Percentiles rank a stretch among this genome's conserved stretches.
These are phyloP conservation scores for Aythya baeri DNA, from an alignment of 2,113 vertebrate genomes.

Conservation along the genomic window DNA sequence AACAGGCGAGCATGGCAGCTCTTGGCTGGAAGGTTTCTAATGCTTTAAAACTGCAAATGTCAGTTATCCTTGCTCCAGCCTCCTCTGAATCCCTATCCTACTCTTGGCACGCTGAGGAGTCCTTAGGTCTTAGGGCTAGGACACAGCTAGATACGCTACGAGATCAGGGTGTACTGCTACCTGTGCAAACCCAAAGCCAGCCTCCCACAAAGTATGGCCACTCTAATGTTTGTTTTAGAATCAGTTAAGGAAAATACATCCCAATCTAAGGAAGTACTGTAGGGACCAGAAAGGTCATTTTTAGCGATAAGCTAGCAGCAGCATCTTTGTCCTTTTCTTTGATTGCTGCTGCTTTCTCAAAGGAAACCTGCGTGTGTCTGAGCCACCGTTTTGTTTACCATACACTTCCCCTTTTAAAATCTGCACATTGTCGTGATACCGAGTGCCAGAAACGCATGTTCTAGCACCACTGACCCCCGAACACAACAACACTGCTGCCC, in stretches of 20 bases:
- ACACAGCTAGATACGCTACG: background rate
- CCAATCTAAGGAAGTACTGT: background rate
- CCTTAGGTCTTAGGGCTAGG: too few species aligned
- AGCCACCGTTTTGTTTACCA: fast-evolving
- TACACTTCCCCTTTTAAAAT: background rate
- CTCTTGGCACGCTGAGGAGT: background rate
- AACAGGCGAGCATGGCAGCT: background rate
- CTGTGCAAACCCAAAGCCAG: background rate
- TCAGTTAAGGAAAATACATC: background rate
- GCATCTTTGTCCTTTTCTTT: background rate
- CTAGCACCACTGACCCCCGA: background rate
- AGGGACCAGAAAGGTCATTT: background rate
- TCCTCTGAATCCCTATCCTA: background rate
- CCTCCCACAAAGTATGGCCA: background rate
- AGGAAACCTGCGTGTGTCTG: background rate
- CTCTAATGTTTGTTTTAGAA: background rate
- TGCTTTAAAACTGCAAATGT: background rate
- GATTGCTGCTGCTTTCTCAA: background rate
- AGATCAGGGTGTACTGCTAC: background rate
- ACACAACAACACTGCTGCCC: background rate
- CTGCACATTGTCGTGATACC: background rate
- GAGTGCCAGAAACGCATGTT: background rate
- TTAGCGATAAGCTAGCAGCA: background rate
- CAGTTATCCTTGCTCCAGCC: background rate
- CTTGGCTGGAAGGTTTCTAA: background rate